These are phyloP conservation scores for Andrena trimmerana DNA, from an alignment of 2,888 invertebrate species.

Conservation along the genomic window DNA sequence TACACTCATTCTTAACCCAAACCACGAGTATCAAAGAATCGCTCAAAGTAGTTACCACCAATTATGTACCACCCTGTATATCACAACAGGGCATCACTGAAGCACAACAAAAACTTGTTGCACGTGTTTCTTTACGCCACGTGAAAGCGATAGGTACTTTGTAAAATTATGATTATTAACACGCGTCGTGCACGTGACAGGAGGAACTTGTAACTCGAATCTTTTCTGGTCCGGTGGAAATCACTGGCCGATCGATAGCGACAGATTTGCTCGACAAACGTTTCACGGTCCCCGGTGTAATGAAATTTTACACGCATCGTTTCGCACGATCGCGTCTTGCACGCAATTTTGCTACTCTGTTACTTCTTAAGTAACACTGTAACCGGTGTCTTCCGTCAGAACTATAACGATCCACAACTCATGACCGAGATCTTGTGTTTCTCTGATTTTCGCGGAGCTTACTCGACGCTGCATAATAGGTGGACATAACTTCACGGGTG, in stretches of 20 bases:
- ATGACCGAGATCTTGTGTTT: neutral
- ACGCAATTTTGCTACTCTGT: slow-evolving; percentile 7
- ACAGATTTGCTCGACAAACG: slow-evolving; percentile 21
- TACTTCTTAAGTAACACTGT: slow-evolving; percentile 22
- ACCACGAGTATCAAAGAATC: too few species aligned
- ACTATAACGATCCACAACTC: neutral
- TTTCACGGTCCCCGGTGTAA: slow-evolving; percentile 27
- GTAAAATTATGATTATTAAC: neutral
- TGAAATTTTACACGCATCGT: slow-evolving; percentile 49
- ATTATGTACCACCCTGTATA: too few species aligned
- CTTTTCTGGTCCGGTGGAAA: slow-evolving; percentile 15
- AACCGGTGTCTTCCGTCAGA: slow-evolving; percentile 1
- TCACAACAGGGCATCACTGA: too few species aligned
- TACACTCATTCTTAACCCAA: too few species aligned
- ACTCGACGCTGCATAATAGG: neutral
- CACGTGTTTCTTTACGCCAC: neutral
- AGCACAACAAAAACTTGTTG: neutral
- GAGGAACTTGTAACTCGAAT: neutral
- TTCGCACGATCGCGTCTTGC: slow-evolving; percentile 34
- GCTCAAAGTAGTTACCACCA: too few species aligned
- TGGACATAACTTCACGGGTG: neutral
- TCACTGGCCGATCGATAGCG: slow-evolving; percentile 11
- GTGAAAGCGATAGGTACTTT: slow-evolving; percentile 1
- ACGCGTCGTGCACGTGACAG: neutral
- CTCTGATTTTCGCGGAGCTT: neutral